Conservation (phyloP, 2,888 invertebrate genomes). For the Eristalinus sepulchralis region DNA sequence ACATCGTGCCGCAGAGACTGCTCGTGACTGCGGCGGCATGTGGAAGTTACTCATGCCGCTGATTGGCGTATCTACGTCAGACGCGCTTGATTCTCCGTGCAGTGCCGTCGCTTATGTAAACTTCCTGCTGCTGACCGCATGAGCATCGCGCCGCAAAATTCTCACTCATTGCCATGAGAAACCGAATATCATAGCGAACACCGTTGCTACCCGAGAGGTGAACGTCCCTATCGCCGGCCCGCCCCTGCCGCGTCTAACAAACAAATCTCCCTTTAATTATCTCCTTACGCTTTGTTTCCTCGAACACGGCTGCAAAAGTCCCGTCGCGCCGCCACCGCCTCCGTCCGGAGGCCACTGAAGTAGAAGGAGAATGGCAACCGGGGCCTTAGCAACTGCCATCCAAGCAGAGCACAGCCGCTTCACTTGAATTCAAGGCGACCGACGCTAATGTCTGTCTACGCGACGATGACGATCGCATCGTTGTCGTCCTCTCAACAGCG, state of each 20-base stretch:
- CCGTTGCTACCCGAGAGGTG: not conserved
- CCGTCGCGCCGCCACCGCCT: too few relatives aligned
- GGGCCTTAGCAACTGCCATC: slow-evolving; percentile 28
- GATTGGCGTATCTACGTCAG: slow-evolving; percentile 41
- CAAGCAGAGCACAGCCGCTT: not conserved
- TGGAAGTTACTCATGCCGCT: not conserved
- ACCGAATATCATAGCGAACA: not conserved
- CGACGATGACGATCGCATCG: slow-evolving; percentile 7
- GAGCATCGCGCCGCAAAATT: not conserved
- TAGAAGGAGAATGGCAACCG: not conserved
- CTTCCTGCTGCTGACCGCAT: slow-evolving; percentile 28
- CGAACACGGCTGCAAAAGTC: slow-evolving; percentile 6
- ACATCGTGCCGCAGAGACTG: slow-evolving; percentile 5
- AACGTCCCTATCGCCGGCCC: slow-evolving; percentile 3
- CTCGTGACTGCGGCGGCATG: not conserved
- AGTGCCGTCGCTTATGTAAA: slow-evolving; percentile 51
- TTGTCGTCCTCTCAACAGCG: slow-evolving; percentile 1
- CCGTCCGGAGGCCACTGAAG: slow-evolving; percentile 6
- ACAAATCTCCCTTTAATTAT: slow-evolving; percentile 37
- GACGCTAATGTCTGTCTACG: slow-evolving; percentile 55
- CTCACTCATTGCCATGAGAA: not conserved
- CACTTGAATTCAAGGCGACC: slow-evolving; percentile 48
- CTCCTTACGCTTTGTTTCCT: slow-evolving; percentile 11
- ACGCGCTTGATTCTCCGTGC: not conserved
- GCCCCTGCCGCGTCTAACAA: not conserved